phyloP scores from a whole-genome alignment of 1,140 invertebrate genomes.

The Calliphora vicina region DNA sequence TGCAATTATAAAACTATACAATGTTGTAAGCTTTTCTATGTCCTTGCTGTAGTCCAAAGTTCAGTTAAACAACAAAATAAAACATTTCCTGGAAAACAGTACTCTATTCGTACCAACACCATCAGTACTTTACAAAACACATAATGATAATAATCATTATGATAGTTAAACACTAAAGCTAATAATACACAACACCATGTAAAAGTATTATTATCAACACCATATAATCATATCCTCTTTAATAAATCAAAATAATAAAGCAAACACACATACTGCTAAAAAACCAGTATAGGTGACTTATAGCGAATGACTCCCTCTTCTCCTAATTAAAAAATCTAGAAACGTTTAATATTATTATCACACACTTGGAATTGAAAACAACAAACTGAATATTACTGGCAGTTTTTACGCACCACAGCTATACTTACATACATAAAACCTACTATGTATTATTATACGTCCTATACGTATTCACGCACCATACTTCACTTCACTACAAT shows the following conservation, averaged over 20 bases:
- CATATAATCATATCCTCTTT: background rate
- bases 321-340: background rate
- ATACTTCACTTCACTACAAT: no score
- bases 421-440: background rate
- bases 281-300: background rate
- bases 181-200: background rate
- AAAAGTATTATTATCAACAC: background rate
- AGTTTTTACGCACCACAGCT: background rate
- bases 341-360: conserved; percentile 14
- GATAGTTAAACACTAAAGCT: background rate
- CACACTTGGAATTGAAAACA: background rate
- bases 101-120: background rate
- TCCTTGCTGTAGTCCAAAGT: background rate
- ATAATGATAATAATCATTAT: background rate
- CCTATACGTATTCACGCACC: background rate
- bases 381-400: background rate
- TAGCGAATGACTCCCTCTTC: background rate
- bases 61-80: background rate
- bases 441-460: background rate
- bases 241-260: background rate
- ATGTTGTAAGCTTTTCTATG: background rate
- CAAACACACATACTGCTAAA: background rate
- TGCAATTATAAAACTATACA: no score
- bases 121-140: background rate
- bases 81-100: background rate